Percentiles rank a stretch among this genome's conserved stretches.
Evolutionary conservation across 92 coral and sea anemone species (phyloP).

Genomic region (Phenganax stokvisi): DNA sequence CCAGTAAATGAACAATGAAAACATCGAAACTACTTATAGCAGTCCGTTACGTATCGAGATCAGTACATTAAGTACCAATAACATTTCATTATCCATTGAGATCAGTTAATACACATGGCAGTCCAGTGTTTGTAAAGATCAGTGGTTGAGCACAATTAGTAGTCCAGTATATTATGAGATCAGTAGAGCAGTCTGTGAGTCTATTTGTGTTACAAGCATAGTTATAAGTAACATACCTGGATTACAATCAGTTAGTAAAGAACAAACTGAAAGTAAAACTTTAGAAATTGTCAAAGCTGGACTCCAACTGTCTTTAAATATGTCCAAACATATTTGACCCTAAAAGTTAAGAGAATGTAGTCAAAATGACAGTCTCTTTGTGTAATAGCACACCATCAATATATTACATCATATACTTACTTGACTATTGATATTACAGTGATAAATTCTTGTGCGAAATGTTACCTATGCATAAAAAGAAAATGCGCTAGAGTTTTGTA

Average conservation of each 20-base stretch:
- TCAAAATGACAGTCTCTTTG: background rate
- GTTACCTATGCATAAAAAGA: constrained; percentile 57
- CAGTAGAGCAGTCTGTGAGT: background rate
- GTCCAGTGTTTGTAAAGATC: background rate
- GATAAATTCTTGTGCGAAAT: constrained; percentile 88
- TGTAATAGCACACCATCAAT: background rate
- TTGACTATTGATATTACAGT: constrained; percentile 89
- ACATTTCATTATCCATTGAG: background rate
- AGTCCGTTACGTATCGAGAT: too few relatives aligned
- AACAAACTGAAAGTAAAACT: constrained; percentile 79
- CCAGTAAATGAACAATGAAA: background rate
- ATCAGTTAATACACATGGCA: background rate
- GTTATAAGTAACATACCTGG: constrained; percentile 55
- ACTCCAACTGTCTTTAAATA: constrained; percentile 87
- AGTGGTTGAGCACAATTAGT: background rate
- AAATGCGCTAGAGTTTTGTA: background rate
- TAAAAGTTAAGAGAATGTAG: constrained; percentile 4
- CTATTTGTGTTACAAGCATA: background rate
- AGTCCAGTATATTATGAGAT: background rate
- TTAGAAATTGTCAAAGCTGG: constrained; percentile 82
- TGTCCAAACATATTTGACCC: constrained; percentile 85
- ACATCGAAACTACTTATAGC: too few relatives aligned
- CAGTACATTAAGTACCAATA: background rate
- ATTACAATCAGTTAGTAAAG: constrained; percentile 81
- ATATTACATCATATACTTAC: constrained; percentile 40